Conservation (phyloP, 2,113 vertebrate genomes). For the Struthidea cinerea region DNA sequence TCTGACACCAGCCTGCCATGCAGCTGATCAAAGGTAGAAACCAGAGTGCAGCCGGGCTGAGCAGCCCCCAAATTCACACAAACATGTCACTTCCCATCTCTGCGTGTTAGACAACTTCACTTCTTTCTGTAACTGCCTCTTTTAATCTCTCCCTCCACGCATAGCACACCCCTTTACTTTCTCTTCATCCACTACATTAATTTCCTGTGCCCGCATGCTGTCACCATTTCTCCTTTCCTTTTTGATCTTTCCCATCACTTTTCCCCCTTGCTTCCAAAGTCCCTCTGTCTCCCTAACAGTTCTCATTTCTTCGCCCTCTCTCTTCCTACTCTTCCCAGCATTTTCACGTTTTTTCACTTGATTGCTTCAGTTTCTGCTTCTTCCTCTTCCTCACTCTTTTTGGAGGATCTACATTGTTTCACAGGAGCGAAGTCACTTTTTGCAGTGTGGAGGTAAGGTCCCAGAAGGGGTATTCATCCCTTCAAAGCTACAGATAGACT, state of each 20-base stretch:
- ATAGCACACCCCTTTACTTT: not conserved
- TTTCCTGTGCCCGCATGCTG: not conserved
- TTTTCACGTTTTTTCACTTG: not conserved
- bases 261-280: not conserved
- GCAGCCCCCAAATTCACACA: slow-evolving; percentile 33
- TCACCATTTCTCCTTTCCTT: not conserved
- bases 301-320: not conserved
- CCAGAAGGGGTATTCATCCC: not conserved
- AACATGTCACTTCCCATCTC: slow-evolving; percentile 50
- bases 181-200: not conserved
- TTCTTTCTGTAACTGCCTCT: slow-evolving; percentile 10
- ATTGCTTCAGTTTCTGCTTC: not conserved
- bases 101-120: slow-evolving; percentile 33
- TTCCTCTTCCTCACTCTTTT: not conserved
- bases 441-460: not conserved
- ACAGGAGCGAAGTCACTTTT: not conserved
- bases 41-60: not conserved
- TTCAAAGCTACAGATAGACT: not conserved
- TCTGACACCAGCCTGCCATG: slow-evolving; percentile 59
- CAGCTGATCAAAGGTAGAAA: slow-evolving; percentile 69
- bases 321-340: not conserved
- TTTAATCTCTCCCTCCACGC: not conserved
- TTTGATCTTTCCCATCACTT: not conserved
- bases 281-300: not conserved
- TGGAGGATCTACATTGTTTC: not conserved